Percentiles rank a stretch among this genome's conserved stretches.
phyloP scores from a whole-genome alignment of 2,797 vertebrate genomes.

The Ctenopoma multispine region DNA sequence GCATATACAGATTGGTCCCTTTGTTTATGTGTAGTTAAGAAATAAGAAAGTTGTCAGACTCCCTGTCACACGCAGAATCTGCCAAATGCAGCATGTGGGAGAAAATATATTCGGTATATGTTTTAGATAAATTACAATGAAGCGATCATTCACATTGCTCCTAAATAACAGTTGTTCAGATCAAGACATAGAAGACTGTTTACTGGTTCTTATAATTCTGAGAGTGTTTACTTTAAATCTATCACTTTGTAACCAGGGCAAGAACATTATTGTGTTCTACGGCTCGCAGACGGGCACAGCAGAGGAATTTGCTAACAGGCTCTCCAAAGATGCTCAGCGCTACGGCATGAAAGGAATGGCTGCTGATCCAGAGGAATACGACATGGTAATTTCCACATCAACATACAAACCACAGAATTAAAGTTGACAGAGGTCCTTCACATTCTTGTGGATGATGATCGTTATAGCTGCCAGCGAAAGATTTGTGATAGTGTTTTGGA shows the following conservation, averaged over 20 bases:
- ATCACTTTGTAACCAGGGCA: conserved; percentile 75
- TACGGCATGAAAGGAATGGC: conserved; percentile 97
- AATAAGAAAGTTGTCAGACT: not conserved
- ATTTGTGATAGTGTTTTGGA: conserved; percentile 9
- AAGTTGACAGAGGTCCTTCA: conserved; percentile 42
- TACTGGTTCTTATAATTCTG: not conserved
- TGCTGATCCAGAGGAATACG: conserved; percentile 97
- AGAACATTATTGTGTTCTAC: conserved; percentile 96
- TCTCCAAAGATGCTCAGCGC: conserved; percentile 96
- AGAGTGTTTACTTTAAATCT: not conserved
- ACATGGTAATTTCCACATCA: conserved; percentile 86
- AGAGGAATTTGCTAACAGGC: conserved; percentile 95
- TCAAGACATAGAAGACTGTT: not conserved
- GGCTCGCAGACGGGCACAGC: conserved; percentile 98
- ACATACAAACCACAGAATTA: conserved; percentile 4
- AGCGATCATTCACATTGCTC: not conserved
- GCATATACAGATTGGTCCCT: not conserved
- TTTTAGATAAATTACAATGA: not conserved
- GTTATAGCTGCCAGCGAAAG: not conserved
- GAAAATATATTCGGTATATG: not conserved
- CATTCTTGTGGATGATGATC: not conserved
- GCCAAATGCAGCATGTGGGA: not conserved
- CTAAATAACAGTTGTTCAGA: not conserved
- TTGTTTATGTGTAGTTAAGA: not conserved
- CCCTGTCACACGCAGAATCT: not conserved